These are phyloP conservation scores for Danio aesculapii DNA, from an alignment of 2,797 vertebrate genomes.

Conservation along the genomic window DNA sequence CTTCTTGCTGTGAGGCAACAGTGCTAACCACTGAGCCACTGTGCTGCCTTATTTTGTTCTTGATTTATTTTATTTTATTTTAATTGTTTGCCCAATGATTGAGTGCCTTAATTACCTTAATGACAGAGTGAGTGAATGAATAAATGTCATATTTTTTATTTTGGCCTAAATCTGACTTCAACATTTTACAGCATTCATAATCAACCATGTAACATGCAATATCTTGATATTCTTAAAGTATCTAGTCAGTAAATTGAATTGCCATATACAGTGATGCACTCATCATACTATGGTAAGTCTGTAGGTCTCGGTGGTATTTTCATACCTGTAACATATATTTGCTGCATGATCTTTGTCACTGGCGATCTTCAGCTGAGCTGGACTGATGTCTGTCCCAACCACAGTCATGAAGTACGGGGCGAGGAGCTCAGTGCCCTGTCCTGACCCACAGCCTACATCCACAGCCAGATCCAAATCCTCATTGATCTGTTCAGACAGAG, in stretches of 20 bases:
- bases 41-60: too few relatives aligned
- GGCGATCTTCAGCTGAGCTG: constrained; percentile 78
- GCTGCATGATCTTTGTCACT: constrained; percentile 41
- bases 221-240: neutral
- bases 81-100: too few relatives aligned
- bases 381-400: constrained; percentile 79
- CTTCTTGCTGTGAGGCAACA: too few relatives aligned
- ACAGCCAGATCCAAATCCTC: constrained; percentile 69
- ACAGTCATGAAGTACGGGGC: constrained; percentile 76
- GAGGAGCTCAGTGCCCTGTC: constrained; percentile 76
- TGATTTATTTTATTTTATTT: too few relatives aligned
- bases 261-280: neutral
- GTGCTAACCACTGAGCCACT: too few relatives aligned
- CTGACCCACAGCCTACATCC: constrained; percentile 84
- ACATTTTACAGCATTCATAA: too few relatives aligned
- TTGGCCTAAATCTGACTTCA: too few relatives aligned
- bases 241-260: neutral
- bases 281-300: neutral
- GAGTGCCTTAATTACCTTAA: too few relatives aligned
- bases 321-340: constrained; percentile 74
- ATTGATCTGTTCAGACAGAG: constrained; percentile 54
- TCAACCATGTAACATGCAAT: neutral
- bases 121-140: too few relatives aligned
- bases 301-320: neutral
- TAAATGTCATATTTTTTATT: too few relatives aligned